A percentile compares a stretch with the other conserved stretches of the same genome.
These are phyloP conservation scores for Chrysocyon brachyurus DNA, from an alignment of 2,797 vertebrate species.

Conservation along the genomic window DNA sequence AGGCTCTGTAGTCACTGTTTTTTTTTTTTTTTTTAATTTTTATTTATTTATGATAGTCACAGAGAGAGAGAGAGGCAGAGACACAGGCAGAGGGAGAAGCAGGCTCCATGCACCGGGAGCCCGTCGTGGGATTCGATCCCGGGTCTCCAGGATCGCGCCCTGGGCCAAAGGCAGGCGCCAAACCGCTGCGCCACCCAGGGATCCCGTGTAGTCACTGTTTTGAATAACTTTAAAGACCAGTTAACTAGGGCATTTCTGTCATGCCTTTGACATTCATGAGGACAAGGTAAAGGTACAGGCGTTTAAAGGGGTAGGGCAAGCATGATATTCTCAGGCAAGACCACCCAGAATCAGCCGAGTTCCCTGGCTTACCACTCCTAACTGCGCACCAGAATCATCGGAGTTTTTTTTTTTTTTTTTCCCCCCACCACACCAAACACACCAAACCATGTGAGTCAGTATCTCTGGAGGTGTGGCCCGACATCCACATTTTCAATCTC, in stretches of 20 bases:
- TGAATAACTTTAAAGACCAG: background rate
- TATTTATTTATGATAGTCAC: no score
- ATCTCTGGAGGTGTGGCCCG: background rate
- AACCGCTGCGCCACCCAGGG: no score
- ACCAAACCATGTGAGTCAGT: background rate
- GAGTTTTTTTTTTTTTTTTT: background rate
- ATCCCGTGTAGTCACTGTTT: background rate
- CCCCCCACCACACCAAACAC: background rate
- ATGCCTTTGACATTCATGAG: background rate
- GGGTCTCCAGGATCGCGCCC: no score
- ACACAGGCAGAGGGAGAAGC: no score
- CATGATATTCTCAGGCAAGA: background rate
- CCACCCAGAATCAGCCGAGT: background rate
- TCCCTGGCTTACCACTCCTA: background rate
- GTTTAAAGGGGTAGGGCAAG: background rate
- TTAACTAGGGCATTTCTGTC: background rate
- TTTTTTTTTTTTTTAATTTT: background rate
- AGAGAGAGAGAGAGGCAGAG: no score
- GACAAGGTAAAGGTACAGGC: background rate
- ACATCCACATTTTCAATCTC: background rate
- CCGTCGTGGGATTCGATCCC: no score
- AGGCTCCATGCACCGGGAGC: no score
- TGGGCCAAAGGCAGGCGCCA: no score
- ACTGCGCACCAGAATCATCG: background rate
- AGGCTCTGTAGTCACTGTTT: background rate